Evolutionary conservation across 2,113 vertebrate species (phyloP), one percentile per base, ranked within the genome.

Genomic region (Coptodon bakossiorum): DNA sequence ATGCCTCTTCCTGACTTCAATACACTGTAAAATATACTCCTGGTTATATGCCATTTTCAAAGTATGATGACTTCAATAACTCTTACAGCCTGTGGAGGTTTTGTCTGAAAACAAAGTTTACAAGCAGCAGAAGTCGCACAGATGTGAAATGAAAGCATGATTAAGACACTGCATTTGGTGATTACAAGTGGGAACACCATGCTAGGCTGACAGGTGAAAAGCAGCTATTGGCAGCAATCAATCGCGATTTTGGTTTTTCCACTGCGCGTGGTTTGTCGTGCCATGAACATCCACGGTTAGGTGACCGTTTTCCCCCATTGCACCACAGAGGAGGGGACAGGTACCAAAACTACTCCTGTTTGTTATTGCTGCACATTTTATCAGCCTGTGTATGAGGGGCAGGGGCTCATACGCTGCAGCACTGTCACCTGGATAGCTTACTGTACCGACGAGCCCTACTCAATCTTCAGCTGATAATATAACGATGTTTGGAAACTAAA

Each of bases 181-280:
- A 87, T 13, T 86, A 82, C 53, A 52, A 83, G 91, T 92, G 59
- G 83, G 43, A 86, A 92, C 89, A 92, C 71, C 68, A 91, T 43
- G 91, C 83, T 31, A 85, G 90, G 85, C 66, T 71, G 91, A 83
- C 52, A 79, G 86, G 90, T 93, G 88, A 83, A 27, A 82, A 63
- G 89, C 80, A 50, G 88, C 80, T 19, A 34, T 3, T 24, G 40
- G 36, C 43, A 66, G 17, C 84, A 45, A 48, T 85, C 59, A 45
- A 36, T 83, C 31, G 14, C 52, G 12, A 36, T 36, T 73, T 53
- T 12, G 68, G 68, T 50, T 86, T 86, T 89, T 86, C 88, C 88
- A 85, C 83, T 8, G 1, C 9, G 24, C 4, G 2, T 22, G 14
- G 52, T 59, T 36, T 17, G 29, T 4, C 5, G 5, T 40, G 3